phyloP scores from a whole-genome alignment of 1,140 invertebrate species.

The Ceratosolen solmsi region DNA sequence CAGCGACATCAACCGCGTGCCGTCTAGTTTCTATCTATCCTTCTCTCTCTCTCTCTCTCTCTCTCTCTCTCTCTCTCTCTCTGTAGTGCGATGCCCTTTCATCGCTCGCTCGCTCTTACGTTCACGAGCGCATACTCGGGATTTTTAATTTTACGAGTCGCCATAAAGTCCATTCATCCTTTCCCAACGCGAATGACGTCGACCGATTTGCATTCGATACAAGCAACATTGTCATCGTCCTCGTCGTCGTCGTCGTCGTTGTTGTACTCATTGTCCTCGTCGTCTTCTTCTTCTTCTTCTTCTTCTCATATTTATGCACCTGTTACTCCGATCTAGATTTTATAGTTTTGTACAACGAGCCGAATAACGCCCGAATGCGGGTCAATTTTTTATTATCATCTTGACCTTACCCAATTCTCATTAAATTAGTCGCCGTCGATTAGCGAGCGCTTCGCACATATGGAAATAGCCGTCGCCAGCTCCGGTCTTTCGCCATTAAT shows the following conservation, averaged over 20 bases:
- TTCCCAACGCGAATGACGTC: conserved; percentile 36
- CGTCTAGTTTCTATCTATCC: too few species aligned
- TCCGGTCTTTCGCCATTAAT: too few species aligned
- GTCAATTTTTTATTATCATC: too few species aligned
- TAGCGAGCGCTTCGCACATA: too few species aligned
- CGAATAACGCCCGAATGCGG: too few species aligned
- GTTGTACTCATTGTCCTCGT: too few species aligned
- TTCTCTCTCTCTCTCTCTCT: too few species aligned
- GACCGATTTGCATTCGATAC: conserved; percentile 45
- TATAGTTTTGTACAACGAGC: neutral
- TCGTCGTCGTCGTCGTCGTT: conserved; percentile 2
- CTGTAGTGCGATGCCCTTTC: conserved; percentile 7
- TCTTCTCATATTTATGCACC: conserved; percentile 42
- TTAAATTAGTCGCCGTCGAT: too few species aligned
- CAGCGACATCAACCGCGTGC: neutral
- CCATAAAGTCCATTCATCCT: conserved; percentile 52
- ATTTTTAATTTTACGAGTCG: conserved; percentile 53
- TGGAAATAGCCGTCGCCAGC: too few species aligned
- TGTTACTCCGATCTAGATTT: conserved; percentile 24
- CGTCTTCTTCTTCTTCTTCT: conserved; percentile 31
- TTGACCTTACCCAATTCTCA: too few species aligned
- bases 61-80: too few species aligned
- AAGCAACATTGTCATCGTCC: too few species aligned
- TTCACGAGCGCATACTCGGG: neutral
- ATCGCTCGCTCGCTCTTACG: neutral